A percentile compares a stretch with the other conserved stretches of the same genome.
These are phyloP conservation scores for Loris lydekkerianus DNA, from an alignment of 2,797 vertebrate genomes.

Conservation along the genomic window DNA sequence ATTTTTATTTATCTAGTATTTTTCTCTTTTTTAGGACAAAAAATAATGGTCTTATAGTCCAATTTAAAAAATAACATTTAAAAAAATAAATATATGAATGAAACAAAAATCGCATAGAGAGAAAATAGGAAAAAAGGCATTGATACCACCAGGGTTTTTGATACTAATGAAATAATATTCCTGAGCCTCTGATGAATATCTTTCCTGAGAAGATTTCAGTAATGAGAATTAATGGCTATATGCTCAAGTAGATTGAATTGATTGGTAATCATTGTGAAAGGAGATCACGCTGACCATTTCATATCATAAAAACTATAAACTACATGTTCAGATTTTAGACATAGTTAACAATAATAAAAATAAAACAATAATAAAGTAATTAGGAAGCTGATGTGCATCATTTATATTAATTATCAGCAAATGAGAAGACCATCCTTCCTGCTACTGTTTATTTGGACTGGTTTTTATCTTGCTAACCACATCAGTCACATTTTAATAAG, in stretches of 20 bases:
- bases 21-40: not conserved
- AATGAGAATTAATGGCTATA: not conserved
- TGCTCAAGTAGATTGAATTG: not conserved
- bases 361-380: slow-evolving; percentile 50
- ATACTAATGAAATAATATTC: not conserved
- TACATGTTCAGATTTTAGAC: slow-evolving; percentile 39
- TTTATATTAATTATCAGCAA: slow-evolving; percentile 67
- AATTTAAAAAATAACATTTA: not conserved
- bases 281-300: not conserved
- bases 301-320: slow-evolving; percentile 5
- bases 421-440: slow-evolving; percentile 4
- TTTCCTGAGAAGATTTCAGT: not conserved
- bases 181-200: not conserved
- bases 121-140: not conserved
- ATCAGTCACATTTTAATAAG: slow-evolving; percentile 37
- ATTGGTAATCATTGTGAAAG: slow-evolving; percentile 46
- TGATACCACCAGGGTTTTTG: not conserved
- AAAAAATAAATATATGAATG: not conserved
- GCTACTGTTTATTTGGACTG: not conserved
- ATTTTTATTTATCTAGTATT: slow-evolving; percentile 20
- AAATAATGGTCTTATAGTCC: not conserved
- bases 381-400: not conserved
- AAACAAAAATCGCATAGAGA: not conserved
- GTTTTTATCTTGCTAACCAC: slow-evolving; percentile 32
- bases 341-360: slow-evolving; percentile 62